These are phyloP conservation scores for Vanessa cardui DNA, from an alignment of 2,888 invertebrate genomes.

Conservation along the genomic window DNA sequence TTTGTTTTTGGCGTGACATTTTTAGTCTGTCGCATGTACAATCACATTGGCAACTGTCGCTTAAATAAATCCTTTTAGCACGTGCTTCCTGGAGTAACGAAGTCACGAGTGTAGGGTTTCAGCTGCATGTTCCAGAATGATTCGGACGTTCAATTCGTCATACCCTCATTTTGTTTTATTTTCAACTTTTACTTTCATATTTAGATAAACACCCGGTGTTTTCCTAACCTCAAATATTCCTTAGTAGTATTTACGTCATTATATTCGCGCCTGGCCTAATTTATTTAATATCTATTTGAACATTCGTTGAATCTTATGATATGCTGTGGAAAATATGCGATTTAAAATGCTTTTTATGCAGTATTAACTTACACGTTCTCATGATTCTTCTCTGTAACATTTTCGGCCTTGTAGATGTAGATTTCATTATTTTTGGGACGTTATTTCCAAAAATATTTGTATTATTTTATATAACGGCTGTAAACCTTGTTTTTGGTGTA, in stretches of 20 bases:
- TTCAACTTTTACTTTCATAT: conserved; percentile 49
- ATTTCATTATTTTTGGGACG: too few species aligned
- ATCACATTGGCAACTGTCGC: conserved; percentile 45
- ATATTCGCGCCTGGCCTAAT: conserved; percentile 24
- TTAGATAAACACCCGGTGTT: conserved; percentile 51
- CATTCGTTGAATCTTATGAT: conserved; percentile 5
- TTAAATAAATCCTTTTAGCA: conserved; percentile 51
- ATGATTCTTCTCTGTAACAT: too few species aligned
- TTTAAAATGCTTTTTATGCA: background rate
- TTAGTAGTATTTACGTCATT: conserved; percentile 24
- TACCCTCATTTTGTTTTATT: conserved; percentile 52
- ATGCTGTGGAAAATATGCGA: background rate
- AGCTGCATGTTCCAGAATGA: conserved; percentile 72
- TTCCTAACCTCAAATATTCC: conserved; percentile 65
- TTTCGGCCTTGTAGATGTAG: too few species aligned
- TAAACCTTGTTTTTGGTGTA: background rate
- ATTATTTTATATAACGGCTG: too few species aligned
- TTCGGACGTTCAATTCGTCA: conserved; percentile 56
- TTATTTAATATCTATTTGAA: conserved; percentile 19
- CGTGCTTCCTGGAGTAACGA: conserved; percentile 64
- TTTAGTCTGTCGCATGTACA: conserved; percentile 47
- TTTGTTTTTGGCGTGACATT: conserved; percentile 47
- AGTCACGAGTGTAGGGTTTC: conserved; percentile 69
- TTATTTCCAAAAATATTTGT: too few species aligned
- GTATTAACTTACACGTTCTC: too few species aligned